Evolutionary conservation across 2,797 vertebrate species (phyloP), one percentile per base, ranked within the genome.

Genomic region (Tokudaia tokunoshimensis): DNA sequence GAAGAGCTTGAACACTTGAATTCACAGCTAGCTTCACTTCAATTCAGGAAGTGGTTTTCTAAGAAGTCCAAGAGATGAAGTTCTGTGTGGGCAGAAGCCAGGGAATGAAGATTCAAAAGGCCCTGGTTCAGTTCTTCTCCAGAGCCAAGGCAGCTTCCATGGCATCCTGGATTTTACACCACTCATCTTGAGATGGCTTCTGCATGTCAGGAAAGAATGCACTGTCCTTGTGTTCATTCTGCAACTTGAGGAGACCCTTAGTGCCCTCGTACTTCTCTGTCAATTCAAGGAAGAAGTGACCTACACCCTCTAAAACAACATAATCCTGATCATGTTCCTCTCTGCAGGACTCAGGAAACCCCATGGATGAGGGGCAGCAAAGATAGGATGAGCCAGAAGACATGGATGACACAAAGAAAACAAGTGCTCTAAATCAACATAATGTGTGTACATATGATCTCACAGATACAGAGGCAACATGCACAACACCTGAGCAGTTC

Each of bases 401-500:
- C 2, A 34, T 13, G 9, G 31, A 31, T 2, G 26, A 78, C 19
- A 80, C 17, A 22, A n/a, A 20, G 10, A 26, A 80, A 41, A 15
- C 14, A 41, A 41, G 24, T 10, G 13, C 24, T 17, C 24, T 61
- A 37, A 82, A 17, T 59, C 22, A 82, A 17, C 13, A 82, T 41
- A 15, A 10, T 29, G 1, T 81, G 12, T 37, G 55, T 9, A 26
- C 34, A 59, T 59, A 26, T 15, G 55, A 26, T 59, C 8, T 81
- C n/a, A 26, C 22, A 37, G 70, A 41, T 20, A 74, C n/a, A 22
- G 20, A 22, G n/a, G 34, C 79, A 22, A 20, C 22, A 14, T 3
- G 34, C 52, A 26, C 6, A 29, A 13, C 0, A 1, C 14, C 57
- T 29, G 14, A 57, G 41, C 0, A 3, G 1, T 9, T 61, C 81